These are phyloP conservation scores for Drosophila chauvacae DNA, from an alignment of 1,140 invertebrate genomes.

Conservation along the genomic window DNA sequence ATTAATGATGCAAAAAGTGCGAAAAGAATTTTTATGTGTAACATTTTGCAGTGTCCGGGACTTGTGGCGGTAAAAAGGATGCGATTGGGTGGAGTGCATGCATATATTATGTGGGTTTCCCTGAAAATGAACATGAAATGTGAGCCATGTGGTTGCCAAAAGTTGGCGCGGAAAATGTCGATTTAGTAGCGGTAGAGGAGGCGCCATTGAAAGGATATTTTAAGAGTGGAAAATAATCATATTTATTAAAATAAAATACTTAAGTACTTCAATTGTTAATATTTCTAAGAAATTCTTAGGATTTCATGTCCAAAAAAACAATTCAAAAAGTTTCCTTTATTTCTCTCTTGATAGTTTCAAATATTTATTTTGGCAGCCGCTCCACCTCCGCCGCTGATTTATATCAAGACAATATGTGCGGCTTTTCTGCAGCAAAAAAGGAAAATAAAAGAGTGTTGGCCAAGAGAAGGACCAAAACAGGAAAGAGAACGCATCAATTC, in stretches of 20 bases:
- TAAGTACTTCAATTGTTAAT: background rate
- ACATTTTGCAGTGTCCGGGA: slow-evolving; percentile 58
- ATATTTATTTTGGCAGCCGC: slow-evolving; percentile 17
- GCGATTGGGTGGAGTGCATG: slow-evolving; percentile 16
- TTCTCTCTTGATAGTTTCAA: background rate
- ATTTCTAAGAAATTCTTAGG: background rate
- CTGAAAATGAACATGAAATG: slow-evolving; percentile 44
- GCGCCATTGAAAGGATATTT: background rate
- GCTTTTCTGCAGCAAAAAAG: slow-evolving; percentile 12
- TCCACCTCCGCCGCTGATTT: slow-evolving; percentile 59
- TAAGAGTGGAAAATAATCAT: background rate
- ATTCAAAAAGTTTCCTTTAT: background rate
- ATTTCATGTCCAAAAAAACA: background rate
- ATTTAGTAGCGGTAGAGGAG: background rate
- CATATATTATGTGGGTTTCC: slow-evolving; percentile 44
- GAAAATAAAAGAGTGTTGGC: slow-evolving; percentile 25
- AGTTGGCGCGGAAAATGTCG: background rate
- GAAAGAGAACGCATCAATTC: slow-evolving; percentile 74
- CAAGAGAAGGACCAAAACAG: slow-evolving; percentile 57
- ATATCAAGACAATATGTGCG: slow-evolving; percentile 55
- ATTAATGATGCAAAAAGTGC: slow-evolving; percentile 84
- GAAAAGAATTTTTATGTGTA: slow-evolving; percentile 69
- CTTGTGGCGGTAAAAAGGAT: slow-evolving; percentile 32
- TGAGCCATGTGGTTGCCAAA: slow-evolving; percentile 32
- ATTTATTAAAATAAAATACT: background rate